Percentiles rank a stretch among this genome's conserved stretches.
Evolutionary conservation across 2,797 vertebrate genomes (phyloP).

Genomic region (Uromys caudimaculatus): DNA sequence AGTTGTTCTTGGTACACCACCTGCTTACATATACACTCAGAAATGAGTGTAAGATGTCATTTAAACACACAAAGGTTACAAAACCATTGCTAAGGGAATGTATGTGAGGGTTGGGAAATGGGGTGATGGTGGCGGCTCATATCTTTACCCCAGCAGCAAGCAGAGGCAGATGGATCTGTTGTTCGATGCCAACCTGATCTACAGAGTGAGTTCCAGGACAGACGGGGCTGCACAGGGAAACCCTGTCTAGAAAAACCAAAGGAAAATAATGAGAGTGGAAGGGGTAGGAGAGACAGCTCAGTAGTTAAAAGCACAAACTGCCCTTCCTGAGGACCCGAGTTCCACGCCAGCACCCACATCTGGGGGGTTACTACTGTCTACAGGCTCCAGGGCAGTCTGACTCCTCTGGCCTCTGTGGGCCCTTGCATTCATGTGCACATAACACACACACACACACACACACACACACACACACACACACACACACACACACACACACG

Average conservation of each 20-base stretch:
- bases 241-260: neutral
- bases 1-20: neutral
- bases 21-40: neutral
- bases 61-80: conserved; percentile 1
- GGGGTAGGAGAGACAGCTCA: too few relatives aligned
- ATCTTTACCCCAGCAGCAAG: neutral
- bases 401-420: neutral
- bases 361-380: neutral
- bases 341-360: neutral
- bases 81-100: conserved; percentile 44
- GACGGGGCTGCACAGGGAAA: neutral
- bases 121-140: neutral
- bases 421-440: neutral
- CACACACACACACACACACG: too few relatives aligned
- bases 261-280: neutral
- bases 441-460: neutral
- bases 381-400: neutral
- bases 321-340: neutral
- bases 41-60: neutral
- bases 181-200: neutral
- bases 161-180: neutral
- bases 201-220: neutral
- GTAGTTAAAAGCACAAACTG: neutral
- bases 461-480: neutral
- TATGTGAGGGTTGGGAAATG: neutral